Evolutionary conservation across 2,888 invertebrate species (phyloP), one percentile per base, ranked within the genome.

Genomic region (Drosophila pseudotalamancana): DNA sequence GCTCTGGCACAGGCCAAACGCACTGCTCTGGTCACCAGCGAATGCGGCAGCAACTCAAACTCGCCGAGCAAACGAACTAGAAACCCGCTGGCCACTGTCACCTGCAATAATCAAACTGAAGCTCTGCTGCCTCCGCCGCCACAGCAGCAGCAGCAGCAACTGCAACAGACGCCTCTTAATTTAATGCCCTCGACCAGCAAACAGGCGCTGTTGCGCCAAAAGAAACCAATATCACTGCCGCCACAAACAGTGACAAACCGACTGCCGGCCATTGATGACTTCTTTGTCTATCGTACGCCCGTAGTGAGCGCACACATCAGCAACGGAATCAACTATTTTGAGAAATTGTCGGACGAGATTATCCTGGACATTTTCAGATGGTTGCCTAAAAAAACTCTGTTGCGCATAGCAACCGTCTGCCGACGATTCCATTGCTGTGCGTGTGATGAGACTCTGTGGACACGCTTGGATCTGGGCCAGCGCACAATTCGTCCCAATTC

Each of bases 391-490:
- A 92, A 94, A 64, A 92, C 94, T 0, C 92, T 97, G n/a, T 93
- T 94, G 0, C 93, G 94, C 62, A 95, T 95, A 74, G 94, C 95
- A 72, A 92, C 94, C 78, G 95, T 96, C 37, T 96, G 96, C 90
- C 94, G 94, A 88, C 94, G 97, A 75, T 97, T 97, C 94, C 93
- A 95, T 88, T 92, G 95, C 72, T 93, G 98, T 65, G 94, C 95
- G 3, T 94, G 94, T 50, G 97, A 98, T 89, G 97, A 97, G 85
- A 95, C 95, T 0, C 91, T 98, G 0, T 98, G 98, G 98, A 94
- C 95, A 35, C 93, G 97, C 14, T 91, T 98, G 68, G 97, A 98
- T 90, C 92, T 97, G 14, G 95, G 96, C 6, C 93, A 94, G 63
- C 94, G 94, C 77, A 93, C 94, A 0, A 88, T 98, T 6, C 91